Conservation (phyloP, 92 coral and sea anemone species). For the Porites cylindrica region DNA sequence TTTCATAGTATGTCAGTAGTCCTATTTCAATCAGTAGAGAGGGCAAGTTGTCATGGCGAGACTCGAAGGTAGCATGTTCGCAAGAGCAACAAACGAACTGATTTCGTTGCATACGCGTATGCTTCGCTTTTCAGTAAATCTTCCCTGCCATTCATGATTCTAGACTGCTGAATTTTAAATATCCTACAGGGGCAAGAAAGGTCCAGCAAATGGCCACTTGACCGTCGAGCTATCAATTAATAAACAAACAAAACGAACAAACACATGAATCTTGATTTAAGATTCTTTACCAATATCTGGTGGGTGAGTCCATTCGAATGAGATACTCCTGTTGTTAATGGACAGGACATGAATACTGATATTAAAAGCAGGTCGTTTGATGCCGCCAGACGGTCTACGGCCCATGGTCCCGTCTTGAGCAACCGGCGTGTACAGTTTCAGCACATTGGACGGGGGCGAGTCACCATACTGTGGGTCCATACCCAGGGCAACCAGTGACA, state of each 20-base stretch:
- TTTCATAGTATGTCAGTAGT: too few relatives aligned
- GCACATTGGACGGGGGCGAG: conserved; percentile 79
- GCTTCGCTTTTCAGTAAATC: too few relatives aligned
- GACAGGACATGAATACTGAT: conserved; percentile 49
- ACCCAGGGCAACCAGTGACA: conserved; percentile 70
- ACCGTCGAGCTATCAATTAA: too few relatives aligned
- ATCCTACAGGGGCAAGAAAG: too few relatives aligned
- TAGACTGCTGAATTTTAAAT: too few relatives aligned
- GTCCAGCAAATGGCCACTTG: too few relatives aligned
- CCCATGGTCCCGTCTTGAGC: conserved; percentile 52
- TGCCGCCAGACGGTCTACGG: conserved; percentile 17
- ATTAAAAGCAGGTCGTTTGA: conserved; percentile 20
- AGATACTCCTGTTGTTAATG: conserved; percentile 58
- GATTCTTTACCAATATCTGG: conserved; percentile 22
- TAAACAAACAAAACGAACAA: conserved; percentile 18
- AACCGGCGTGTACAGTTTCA: conserved; percentile 75
- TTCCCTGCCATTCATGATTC: too few relatives aligned
- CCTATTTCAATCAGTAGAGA: too few relatives aligned
- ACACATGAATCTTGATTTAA: not conserved
- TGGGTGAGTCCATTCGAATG: conserved; percentile 64
- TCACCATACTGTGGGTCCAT: conserved; percentile 75
- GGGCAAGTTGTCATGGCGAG: too few relatives aligned
- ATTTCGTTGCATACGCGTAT: too few relatives aligned
- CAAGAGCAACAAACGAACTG: too few relatives aligned
- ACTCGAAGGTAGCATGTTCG: too few relatives aligned